Evolutionary conservation across 1,140 invertebrate genomes (phyloP), one percentile per base, ranked within the genome.

Genomic region (Helicoverpa armigera): DNA sequence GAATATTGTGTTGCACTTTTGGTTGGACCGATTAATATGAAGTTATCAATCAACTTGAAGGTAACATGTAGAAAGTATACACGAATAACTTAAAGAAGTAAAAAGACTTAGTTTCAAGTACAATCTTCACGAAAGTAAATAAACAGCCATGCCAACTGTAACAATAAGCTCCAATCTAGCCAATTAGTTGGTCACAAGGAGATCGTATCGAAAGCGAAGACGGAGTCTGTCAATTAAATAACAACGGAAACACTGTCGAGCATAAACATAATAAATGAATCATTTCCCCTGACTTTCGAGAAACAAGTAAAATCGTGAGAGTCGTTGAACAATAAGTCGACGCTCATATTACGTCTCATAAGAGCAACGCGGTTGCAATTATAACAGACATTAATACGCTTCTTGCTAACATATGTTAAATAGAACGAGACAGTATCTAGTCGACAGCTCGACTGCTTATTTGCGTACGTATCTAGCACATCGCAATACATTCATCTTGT

Each of bases 271-370:
- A 83, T 56, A 83, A 85, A 86, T 84, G 76, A 84, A 83, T 85
- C 79, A 88, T 88, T 87, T 89, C 86, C 83, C 87, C 72, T 43
- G 60, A 87, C 90, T 91, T 91, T 91, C 90, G 85, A 87, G 85
- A 87, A 83, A 80, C 79, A 81, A 88, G 90, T 91, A 91, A 91
- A 91, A 91, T 85, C 90, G 90, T 91, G 90, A 81, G 90, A 91
- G 72, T 75, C 14, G 29, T 75, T n/a, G 54, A 85, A 91, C 89
- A 91, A 91, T 91, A 87, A 84, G 73, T 70, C 70, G 54, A 51
- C 75, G 75, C 61, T 77, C 60, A 67, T 77, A 77, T 67, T 79
- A 70, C 54, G 53, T 70, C 61, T 56, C 77, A 79, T 79, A 70
- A 70, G 51, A 79, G 56, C 75, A 77, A 67, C 60, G 75, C 60